These are phyloP conservation scores for Serripes groenlandicus DNA, from an alignment of 2,888 invertebrate species.

Conservation along the genomic window DNA sequence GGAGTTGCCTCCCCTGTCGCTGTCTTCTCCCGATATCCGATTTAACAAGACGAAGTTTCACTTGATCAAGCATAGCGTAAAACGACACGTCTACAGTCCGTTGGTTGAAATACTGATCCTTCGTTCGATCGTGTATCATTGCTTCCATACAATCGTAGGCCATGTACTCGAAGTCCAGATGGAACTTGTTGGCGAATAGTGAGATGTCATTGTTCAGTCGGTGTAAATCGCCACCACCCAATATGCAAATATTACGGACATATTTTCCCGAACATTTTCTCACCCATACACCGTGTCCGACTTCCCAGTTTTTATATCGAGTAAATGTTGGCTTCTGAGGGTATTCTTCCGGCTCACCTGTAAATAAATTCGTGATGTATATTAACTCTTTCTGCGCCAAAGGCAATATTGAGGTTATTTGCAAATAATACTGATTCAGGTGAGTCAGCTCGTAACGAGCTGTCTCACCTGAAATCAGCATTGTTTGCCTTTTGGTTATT, in stretches of 20 bases:
- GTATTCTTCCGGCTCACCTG: conserved; percentile 49
- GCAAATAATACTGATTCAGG: too few relatives aligned
- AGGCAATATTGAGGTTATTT: too few relatives aligned
- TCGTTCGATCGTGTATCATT: conserved; percentile 25
- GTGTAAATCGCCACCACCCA: conserved; percentile 38
- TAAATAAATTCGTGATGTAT: too few relatives aligned
- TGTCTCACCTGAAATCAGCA: too few relatives aligned
- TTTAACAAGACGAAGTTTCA: conserved; percentile 1
- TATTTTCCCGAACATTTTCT: conserved; percentile 46
- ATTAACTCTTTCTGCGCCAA: too few relatives aligned
- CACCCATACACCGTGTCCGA: conserved; percentile 33
- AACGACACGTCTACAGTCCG: conserved; percentile 26
- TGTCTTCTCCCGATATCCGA: neutral
- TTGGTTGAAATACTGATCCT: conserved; percentile 41
- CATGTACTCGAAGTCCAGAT: conserved; percentile 44
- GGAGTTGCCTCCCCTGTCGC: neutral
- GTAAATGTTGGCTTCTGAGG: conserved; percentile 43
- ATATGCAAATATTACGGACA: conserved; percentile 41
- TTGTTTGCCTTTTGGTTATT: too few relatives aligned
- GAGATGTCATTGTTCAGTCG: conserved; percentile 13
- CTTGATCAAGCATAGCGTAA: conserved; percentile 29
- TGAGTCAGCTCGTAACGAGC: too few relatives aligned
- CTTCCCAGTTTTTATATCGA: conserved; percentile 53
- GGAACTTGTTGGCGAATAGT: conserved; percentile 49
- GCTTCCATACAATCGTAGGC: conserved; percentile 51